Base-by-base conservation (phyloP, 35 echinoderm and acorn worm genomes). In the Ophiothrix spiculata region DNA sequence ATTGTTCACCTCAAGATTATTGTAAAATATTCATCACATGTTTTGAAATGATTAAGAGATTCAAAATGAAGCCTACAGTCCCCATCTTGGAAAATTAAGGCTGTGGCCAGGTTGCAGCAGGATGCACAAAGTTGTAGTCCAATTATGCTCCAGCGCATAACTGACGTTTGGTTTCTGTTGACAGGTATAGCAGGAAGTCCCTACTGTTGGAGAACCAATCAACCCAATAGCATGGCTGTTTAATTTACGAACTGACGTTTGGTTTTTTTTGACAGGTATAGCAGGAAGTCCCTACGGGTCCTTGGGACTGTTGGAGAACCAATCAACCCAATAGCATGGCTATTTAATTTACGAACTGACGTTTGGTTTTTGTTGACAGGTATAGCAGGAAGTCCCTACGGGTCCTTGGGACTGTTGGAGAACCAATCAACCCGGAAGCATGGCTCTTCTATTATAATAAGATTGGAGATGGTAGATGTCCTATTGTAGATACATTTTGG, bases 391-490 rank as follows among this genome's bases (percentile, higher is more conserved):
- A 88, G 46, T 99, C 96, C 15, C 76, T 99, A n/a, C 83, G 86
- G n/a, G 87, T 99, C 32, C 82, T 99, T 28, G 96, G 92, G 15
- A 94, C 92, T 0, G 96, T 99, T 0, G 96, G 96, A 25, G 96
- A 99, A 74, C 96, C 96, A 31, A 99, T 99, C 31, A 99, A 99
- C 82, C 96, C 96, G 76, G 96, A 99, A 79, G 96, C 96, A 1
- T 99, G 96, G 95, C 41, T 94, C 15, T 98, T 93, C 64, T 99
- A 99, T 79, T 91, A 94, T 83, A 85, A 91, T 15, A 86, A 86
- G 29, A 93, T 99, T 25, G 96, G 96, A 39, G 96, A 94, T 34
- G 54, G 76, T 39, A 85, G 89, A 42, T 99, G 92, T 81, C 80
- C 96, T 25, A 91, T 99, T 64, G 86, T 83, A 33, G 96, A 99